Conservation (phyloP, 2,113 vertebrate genomes). For the Peromyscus californicus region DNA sequence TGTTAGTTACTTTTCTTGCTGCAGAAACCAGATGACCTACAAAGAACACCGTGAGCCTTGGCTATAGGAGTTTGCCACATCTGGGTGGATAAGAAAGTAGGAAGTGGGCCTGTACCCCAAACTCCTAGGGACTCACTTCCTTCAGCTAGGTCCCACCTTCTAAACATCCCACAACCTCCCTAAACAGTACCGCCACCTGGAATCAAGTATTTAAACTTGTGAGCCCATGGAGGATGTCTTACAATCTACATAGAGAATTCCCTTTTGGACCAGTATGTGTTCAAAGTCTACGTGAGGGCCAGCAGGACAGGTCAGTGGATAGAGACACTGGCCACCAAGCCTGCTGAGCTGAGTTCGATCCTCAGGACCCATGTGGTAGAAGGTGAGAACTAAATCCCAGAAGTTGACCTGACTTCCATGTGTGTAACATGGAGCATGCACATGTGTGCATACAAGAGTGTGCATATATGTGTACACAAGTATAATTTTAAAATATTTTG, state of each 20-base stretch:
- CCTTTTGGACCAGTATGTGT: neutral
- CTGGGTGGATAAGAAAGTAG: neutral
- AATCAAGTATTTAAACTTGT: neutral
- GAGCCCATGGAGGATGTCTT: neutral
- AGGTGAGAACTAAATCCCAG: neutral
- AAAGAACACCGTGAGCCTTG: neutral
- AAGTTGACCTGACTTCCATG: neutral
- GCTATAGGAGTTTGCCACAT: neutral
- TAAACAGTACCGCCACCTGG: neutral
- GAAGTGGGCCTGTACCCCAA: neutral
- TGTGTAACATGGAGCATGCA: no score
- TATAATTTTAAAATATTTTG: neutral
- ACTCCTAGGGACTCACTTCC: neutral
- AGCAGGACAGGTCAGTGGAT: no score
- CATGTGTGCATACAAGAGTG: no score
- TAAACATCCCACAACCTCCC: neutral
- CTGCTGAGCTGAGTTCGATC: neutral
- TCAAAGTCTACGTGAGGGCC: neutral
- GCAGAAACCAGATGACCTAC: neutral
- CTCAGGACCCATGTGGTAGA: neutral
- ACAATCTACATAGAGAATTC: neutral
- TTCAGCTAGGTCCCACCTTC: neutral
- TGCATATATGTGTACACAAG: neutral
- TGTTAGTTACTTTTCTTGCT: neutral
- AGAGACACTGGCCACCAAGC: neutral